Evolutionary conservation across 2,113 vertebrate genomes (phyloP), one percentile per base, ranked within the genome.

Genomic region (Boleophthalmus pectinirostris): DNA sequence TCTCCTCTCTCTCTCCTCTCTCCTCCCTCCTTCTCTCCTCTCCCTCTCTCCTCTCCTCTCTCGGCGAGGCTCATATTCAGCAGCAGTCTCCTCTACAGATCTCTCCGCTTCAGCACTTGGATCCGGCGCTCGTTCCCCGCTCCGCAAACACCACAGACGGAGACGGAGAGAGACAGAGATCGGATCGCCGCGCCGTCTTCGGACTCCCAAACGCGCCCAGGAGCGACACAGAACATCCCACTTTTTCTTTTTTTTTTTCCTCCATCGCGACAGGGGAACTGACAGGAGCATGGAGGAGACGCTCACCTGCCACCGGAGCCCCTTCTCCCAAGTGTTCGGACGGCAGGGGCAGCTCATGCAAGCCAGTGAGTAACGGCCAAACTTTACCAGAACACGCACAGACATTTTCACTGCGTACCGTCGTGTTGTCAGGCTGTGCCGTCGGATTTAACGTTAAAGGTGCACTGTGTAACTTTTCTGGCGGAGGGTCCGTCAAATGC

Each of bases 291-390:
- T 94, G 93, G 92, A 94, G 87, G 91, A 92, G 88, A 93, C 77
- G 47, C 92, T 94, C 85, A 94, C 92, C 88, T 94, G 92, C 89
- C 90, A 84, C 46, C 88, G 91, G 10, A 90, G 90, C 77, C 92
- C 93, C 49, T 94, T 94, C 90, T 93, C 93, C 66, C 93, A 94
- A 89, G 93, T 94, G 85, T 94, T 94, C 43, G 93, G 93, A 68
- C 93, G 92, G 56, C 93, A 94, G 90, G 93, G 93, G 78, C 93
- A 93, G 82, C 91, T 94, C 80, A 94, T 94, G 93, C 90, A 93
- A 90, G 93, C 93, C 82, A 94, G 93, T 94, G 82, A 94, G 93
- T 94, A 57, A 77, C 75, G 82, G 93, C 92, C 94, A 2, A 60
- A 54, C 13, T 23, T 10, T 47, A 46, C 14, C 33, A 10, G 29